Percentiles rank a stretch among this genome's conserved stretches.
These are phyloP conservation scores for Heliconius hortense DNA, from an alignment of 2,888 invertebrate genomes.

Conservation along the genomic window DNA sequence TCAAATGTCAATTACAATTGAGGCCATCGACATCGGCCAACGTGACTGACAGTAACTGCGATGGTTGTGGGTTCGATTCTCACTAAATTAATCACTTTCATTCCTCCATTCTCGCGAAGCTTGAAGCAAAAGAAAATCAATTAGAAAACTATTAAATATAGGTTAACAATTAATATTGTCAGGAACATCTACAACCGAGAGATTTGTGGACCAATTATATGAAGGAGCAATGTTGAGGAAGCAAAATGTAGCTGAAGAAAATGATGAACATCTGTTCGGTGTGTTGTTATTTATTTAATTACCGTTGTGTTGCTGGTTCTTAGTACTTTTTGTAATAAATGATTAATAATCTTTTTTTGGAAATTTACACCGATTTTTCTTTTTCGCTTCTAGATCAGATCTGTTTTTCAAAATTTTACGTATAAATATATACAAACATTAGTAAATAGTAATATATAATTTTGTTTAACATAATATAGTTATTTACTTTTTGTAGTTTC, in stretches of 20 bases:
- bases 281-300: slow-evolving; percentile 37
- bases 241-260: slow-evolving; percentile 20
- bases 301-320: not conserved
- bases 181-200: slow-evolving; percentile 17
- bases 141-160: not conserved
- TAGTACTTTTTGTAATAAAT: not conserved
- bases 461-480: no score
- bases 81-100: not conserved
- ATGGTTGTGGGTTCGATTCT: no score
- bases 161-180: not conserved
- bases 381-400: not conserved
- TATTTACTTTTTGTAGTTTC: no score
- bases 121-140: not conserved
- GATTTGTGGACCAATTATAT: slow-evolving; percentile 11
- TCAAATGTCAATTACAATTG: no score
- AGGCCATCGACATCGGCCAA: no score
- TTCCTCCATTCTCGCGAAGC: not conserved
- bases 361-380: not conserved
- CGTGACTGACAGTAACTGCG: no score
- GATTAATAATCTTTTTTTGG: not conserved
- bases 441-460: no score
- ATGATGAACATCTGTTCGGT: slow-evolving; percentile 34
- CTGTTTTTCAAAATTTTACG: no score
- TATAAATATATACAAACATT: no score
- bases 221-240: not conserved